Evolutionary conservation across 2,113 vertebrate species (phyloP).

Genomic region (Oxyura jamaicensis): DNA sequence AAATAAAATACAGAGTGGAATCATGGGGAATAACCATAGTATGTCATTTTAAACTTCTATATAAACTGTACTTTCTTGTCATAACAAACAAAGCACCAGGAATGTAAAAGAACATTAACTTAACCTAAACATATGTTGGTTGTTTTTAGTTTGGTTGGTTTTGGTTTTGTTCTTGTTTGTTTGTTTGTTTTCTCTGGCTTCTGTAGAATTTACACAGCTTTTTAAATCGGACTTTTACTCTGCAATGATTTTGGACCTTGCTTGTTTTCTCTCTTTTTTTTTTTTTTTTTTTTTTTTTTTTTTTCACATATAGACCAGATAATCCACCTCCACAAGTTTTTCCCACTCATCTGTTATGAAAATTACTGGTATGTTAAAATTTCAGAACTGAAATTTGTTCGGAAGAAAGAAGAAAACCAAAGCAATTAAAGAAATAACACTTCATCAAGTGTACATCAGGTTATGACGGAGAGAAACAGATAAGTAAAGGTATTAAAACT

Average conservation of each 20-base stretch:
- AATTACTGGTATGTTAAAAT: background rate
- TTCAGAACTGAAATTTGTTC: background rate
- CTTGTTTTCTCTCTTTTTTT: no score
- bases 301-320: background rate
- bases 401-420: background rate
- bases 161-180: background rate
- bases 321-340: background rate
- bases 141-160: no score
- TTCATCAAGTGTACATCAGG: background rate
- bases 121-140: background rate
- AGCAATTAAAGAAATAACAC: background rate
- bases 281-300: background rate
- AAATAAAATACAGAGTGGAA: slow-evolving; percentile 4
- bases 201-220: background rate
- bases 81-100: background rate
- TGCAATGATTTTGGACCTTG: no score
- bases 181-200: background rate
- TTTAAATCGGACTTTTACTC: background rate
- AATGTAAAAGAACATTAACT: background rate
- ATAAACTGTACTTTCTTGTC: background rate
- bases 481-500: background rate
- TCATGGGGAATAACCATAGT: background rate
- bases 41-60: background rate
- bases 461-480: background rate
- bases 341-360: background rate